phyloP scores from a whole-genome alignment of 2,888 invertebrate genomes.

The Andrena haemorrhoa region DNA sequence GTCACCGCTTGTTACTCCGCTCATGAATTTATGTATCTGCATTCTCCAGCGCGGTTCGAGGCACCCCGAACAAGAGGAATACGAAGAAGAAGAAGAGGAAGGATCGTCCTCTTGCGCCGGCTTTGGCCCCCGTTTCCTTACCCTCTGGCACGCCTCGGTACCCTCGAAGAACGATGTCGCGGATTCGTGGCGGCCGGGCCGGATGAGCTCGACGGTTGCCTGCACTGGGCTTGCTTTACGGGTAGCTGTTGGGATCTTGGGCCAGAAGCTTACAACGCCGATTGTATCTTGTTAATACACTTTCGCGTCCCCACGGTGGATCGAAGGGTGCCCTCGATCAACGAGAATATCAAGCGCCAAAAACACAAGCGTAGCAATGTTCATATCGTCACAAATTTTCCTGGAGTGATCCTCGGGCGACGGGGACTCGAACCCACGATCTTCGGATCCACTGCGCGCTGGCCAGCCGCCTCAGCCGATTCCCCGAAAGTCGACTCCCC shows the following conservation, averaged over 20 bases:
- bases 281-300: neutral
- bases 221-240: conserved; percentile 10
- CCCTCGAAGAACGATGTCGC: conserved; percentile 69
- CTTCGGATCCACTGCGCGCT: too few species aligned
- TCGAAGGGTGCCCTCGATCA: neutral
- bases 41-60: conserved; percentile 82
- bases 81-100: conserved; percentile 31
- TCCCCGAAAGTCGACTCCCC: too few species aligned
- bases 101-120: conserved; percentile 46
- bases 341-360: too few species aligned
- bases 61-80: conserved; percentile 66
- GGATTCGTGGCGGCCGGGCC: conserved; percentile 56
- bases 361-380: too few species aligned
- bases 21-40: conserved; percentile 85
- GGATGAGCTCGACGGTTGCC: conserved; percentile 56
- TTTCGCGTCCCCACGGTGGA: neutral
- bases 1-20: conserved; percentile 84
- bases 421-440: too few species aligned
- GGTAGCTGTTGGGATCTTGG: neutral
- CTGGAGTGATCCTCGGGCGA: too few species aligned
- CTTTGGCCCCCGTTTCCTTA: conserved; percentile 57
- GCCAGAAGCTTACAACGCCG: neutral
- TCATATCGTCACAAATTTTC: too few species aligned
- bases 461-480: too few species aligned
- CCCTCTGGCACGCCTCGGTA: conserved; percentile 71